Percentiles rank a stretch among this genome's conserved stretches.
Conservation (phyloP, 2,888 invertebrate species). For the Gryllus longicercus region DNA sequence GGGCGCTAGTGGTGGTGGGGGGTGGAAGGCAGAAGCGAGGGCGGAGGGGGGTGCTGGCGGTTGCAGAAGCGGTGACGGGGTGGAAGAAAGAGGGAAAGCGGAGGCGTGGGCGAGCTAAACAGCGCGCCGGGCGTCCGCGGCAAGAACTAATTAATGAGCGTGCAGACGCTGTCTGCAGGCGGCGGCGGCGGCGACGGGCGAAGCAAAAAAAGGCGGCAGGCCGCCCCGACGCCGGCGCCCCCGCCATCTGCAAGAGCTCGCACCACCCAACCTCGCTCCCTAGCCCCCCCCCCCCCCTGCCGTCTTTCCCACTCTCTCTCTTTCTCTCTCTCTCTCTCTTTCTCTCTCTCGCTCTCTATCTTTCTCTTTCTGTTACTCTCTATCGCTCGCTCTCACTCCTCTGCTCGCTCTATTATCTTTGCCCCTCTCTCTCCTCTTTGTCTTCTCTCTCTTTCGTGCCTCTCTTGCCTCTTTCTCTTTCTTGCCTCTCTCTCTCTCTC, state of each 20-base stretch:
- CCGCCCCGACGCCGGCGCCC: neutral
- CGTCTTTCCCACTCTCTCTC: neutral
- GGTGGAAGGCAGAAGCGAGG: neutral
- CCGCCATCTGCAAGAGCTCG: neutral
- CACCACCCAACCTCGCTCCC: neutral
- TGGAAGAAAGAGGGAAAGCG: neutral
- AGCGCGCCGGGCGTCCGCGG: neutral
- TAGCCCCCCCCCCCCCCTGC: neutral
- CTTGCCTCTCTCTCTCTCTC: no score
- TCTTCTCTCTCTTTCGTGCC: no score
- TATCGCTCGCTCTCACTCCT: no score
- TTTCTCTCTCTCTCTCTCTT: no score
- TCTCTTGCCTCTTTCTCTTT: no score
- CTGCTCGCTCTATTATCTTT: no score
- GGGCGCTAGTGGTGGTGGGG: no score
- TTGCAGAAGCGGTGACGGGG: neutral
- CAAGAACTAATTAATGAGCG: constrained; percentile 8
- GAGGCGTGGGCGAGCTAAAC: neutral
- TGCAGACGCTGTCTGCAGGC: neutral
- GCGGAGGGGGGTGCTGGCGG: no score
- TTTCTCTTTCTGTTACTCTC: no score
- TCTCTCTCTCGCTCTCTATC: no score
- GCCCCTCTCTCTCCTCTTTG: no score
- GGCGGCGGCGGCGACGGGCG: no score
- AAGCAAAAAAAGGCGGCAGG: neutral